Evolutionary conservation across 2,888 invertebrate species (phyloP).

Genomic region (Polyommatus iphigenia): DNA sequence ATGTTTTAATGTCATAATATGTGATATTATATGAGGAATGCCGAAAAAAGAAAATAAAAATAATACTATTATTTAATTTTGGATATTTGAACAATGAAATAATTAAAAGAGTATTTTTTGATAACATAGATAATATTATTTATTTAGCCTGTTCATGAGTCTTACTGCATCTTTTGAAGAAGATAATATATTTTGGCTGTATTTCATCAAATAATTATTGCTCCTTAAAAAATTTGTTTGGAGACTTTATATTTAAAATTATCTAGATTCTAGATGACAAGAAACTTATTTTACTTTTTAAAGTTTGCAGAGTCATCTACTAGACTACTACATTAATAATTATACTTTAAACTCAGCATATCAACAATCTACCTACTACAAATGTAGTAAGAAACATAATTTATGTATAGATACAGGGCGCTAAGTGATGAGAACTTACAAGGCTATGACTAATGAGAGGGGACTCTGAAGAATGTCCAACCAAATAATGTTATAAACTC

Average conservation of each 20-base stretch:
- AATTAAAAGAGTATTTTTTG: not conserved
- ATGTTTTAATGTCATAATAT: no score
- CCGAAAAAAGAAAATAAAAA: not conserved
- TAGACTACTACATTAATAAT: not conserved
- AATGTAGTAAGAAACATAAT: not conserved
- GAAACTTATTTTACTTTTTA: not conserved
- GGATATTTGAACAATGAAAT: not conserved
- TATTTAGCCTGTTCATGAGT: no score
- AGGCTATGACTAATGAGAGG: conserved; percentile 20
- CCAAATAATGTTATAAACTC: not conserved
- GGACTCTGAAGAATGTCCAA: not conserved
- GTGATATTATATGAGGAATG: no score
- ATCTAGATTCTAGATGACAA: not conserved
- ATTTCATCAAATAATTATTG: not conserved
- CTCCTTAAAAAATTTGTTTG: no score
- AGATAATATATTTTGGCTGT: not conserved
- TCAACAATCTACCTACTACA: not conserved
- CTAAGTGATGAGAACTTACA: conserved; percentile 26
- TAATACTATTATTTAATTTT: not conserved
- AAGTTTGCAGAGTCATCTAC: not conserved
- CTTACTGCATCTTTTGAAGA: no score
- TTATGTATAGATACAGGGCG: not conserved
- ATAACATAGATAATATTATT: not conserved
- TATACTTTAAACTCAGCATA: not conserved
- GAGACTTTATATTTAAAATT: no score